Base-by-base conservation (phyloP, 2,113 vertebrate genomes). In the Chaetodon auriga region DNA sequence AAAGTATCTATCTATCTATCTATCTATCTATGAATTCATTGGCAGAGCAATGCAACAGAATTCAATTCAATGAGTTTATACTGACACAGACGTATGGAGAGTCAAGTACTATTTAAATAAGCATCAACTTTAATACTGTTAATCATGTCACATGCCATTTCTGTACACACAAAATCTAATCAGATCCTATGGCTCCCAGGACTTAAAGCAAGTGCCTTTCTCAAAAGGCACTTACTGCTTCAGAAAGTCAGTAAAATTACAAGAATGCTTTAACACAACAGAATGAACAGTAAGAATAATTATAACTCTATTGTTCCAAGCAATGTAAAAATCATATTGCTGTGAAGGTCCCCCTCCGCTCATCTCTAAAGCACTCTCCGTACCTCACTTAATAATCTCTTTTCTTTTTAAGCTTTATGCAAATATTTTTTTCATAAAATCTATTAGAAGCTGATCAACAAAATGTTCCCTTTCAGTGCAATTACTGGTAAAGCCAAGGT, bases 391-490 rank as follows among this genome's bases (percentile, higher is more conserved):
- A 57, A 75, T 78, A 66, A 79, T 65, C 36, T 55, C 14, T 15
- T 36, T 35, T 62, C 54, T 41, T 75, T 30, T 30, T 65, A 73
- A 81, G 77, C 54, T 2, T 51, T 30, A 30, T 73, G 61, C 63
- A 57, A 78, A 87, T 55, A 68, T 76, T 75, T 72, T 72, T 81
- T 81, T 68, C 86, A 75, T 83, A 48, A 89, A 78, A 45, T 81
- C 62, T 79, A 75, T 86, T 76, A 80, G 49, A 61, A 72, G 66
- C 83, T 81, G 80, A 92, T 90, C 83, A 87, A 92, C 75, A 81
- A 77, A 72, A 84, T 55, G 7, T 68, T 80, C 46, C 45, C 48
- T 23, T 58, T 78, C 65, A 87, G 75, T 81, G 77, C 83, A 92
- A 90, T 92, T 90, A 91, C 74, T 35, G 21, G 18, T 54, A 78